Conservation (phyloP, 2,797 vertebrate genomes). For the Myripristis jacobus region DNA sequence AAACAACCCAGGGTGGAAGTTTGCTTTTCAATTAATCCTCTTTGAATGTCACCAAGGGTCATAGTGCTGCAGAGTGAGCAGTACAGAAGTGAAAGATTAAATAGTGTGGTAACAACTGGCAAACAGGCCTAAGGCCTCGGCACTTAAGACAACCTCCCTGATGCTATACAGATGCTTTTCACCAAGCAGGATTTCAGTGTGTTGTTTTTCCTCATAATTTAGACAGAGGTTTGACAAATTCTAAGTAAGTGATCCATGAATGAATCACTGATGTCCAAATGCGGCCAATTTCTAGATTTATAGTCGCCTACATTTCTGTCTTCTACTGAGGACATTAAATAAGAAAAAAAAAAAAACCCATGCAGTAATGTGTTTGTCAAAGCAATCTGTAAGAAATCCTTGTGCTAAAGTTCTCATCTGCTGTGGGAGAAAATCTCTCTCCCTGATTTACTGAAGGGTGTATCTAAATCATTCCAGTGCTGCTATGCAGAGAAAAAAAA, state of each 20-base stretch:
- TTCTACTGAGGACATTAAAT: constrained; percentile 31
- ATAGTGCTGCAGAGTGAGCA: constrained; percentile 71
- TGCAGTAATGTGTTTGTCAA: constrained; percentile 43
- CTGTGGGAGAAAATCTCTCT: constrained; percentile 21
- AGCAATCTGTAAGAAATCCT: constrained; percentile 52
- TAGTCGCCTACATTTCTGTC: constrained; percentile 24
- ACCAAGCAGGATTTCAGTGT: constrained; percentile 56
- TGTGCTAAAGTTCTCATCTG: constrained; percentile 33
- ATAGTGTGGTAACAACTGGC: constrained; percentile 57
- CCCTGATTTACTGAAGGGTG: constrained; percentile 12
- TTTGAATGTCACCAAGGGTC: constrained; percentile 64
- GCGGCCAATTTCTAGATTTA: constrained; percentile 52
- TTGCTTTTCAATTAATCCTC: constrained; percentile 78
- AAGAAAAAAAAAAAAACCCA: constrained; percentile 13
- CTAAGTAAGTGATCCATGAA: constrained; percentile 32
- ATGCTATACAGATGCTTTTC: constrained; percentile 68
- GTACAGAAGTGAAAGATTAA: constrained; percentile 71
- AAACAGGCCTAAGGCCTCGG: constrained; percentile 21
- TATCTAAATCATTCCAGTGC: constrained; percentile 37
- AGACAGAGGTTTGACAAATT: constrained; percentile 58
- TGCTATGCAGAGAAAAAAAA: constrained; percentile 19
- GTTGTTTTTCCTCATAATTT: constrained; percentile 66
- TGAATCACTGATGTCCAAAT: constrained; percentile 43
- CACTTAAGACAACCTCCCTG: constrained; percentile 56
- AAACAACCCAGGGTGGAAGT: constrained; percentile 78